Evolutionary conservation across 2,888 invertebrate species (phyloP).

Genomic region (Xestia c-nigrum): DNA sequence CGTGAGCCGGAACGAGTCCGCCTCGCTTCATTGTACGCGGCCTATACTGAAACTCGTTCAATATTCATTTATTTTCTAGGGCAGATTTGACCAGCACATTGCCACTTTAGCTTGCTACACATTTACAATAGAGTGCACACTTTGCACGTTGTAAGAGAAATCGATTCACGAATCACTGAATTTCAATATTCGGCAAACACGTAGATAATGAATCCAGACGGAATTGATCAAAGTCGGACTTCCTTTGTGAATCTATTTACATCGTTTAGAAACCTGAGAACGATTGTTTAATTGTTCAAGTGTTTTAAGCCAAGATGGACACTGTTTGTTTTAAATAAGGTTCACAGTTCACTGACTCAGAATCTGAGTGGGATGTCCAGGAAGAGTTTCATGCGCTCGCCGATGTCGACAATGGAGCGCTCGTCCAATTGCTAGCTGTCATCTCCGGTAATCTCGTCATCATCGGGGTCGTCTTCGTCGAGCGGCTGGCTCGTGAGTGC

Average conservation of each 20-base stretch:
- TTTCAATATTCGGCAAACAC: slow-evolving; percentile 33
- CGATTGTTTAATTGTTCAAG: slow-evolving; percentile 21
- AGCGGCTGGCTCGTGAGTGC: slow-evolving; percentile 93
- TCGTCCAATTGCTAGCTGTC: slow-evolving; percentile 91
- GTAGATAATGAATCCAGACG: slow-evolving; percentile 24
- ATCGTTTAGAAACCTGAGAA: slow-evolving; percentile 49
- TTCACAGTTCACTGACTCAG: slow-evolving; percentile 70
- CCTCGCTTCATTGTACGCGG: slow-evolving; percentile 36
- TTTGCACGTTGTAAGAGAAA: slow-evolving; percentile 40
- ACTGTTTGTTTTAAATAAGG: slow-evolving; percentile 5
- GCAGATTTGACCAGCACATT: slow-evolving; percentile 54
- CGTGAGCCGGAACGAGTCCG: slow-evolving; percentile 7
- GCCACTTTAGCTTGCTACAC: slow-evolving; percentile 34
- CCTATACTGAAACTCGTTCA: slow-evolving; percentile 41
- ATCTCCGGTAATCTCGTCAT: slow-evolving; percentile 74
- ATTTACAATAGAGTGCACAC: slow-evolving; percentile 31
- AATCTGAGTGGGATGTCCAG: slow-evolving; percentile 91
- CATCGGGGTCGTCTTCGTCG: slow-evolving; percentile 81
- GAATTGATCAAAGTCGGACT: slow-evolving; percentile 39
- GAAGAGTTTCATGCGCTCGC: slow-evolving; percentile 90
- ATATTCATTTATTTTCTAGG: slow-evolving; percentile 50
- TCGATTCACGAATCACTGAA: slow-evolving; percentile 41
- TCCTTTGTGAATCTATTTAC: slow-evolving; percentile 41
- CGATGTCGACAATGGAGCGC: slow-evolving; percentile 89
- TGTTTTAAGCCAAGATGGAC: slow-evolving; percentile 3